phyloP scores from a whole-genome alignment of 2,888 invertebrate species.

The Panopea generosa region DNA sequence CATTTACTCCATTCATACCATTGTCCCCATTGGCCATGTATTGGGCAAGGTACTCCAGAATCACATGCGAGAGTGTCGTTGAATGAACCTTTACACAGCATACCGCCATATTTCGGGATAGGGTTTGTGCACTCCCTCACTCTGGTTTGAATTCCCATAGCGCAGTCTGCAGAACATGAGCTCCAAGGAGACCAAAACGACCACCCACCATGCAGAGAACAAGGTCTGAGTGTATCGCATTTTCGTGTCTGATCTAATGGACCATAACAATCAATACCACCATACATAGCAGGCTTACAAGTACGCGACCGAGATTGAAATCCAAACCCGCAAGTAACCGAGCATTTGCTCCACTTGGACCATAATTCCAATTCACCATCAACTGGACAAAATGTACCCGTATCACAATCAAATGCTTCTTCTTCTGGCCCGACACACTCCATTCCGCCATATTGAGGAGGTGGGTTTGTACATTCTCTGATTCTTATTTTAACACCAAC shows the following conservation, averaged over 20 bases:
- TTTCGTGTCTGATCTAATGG: constrained; percentile 9
- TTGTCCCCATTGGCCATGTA: constrained; percentile 48
- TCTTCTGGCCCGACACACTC: constrained; percentile 17
- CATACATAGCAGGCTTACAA: constrained; percentile 42
- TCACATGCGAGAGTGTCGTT: constrained; percentile 41
- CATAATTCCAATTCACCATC: constrained; percentile 49
- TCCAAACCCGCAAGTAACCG: constrained; percentile 42
- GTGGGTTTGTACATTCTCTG: constrained; percentile 38
- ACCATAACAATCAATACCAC: constrained; percentile 43
- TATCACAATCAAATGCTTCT: constrained; percentile 31
- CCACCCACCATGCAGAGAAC: constrained; percentile 48
- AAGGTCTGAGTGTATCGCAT: constrained; percentile 39
- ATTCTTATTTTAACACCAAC: constrained; percentile 16
- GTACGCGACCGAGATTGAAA: constrained; percentile 16
- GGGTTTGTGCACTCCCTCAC: constrained; percentile 44
- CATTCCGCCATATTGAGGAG: constrained; percentile 38
- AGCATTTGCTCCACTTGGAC: constrained; percentile 33
- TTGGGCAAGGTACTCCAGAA: constrained; percentile 45
- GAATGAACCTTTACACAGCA: constrained; percentile 27
- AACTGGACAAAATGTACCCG: constrained; percentile 30
- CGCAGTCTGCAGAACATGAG: constrained; percentile 32
- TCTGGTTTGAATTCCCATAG: constrained; percentile 17
- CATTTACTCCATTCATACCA: constrained; percentile 53
- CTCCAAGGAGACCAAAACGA: constrained; percentile 45
- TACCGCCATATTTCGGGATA: constrained; percentile 40